Percentiles rank a stretch among this genome's conserved stretches.
Conservation (phyloP, 2,888 invertebrate species). For the Orthosia incerta region DNA sequence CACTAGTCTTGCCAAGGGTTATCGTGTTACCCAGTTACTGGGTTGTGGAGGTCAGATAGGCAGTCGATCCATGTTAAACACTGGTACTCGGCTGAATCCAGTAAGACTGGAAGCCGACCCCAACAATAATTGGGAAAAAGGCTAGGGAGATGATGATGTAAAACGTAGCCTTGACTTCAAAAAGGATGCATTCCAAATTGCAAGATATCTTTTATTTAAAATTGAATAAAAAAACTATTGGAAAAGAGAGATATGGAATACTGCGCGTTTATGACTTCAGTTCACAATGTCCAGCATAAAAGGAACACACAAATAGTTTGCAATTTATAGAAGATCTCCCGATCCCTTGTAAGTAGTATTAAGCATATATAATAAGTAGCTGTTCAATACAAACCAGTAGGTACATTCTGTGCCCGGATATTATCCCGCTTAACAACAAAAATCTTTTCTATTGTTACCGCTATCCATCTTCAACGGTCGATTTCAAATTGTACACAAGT, state of each 20-base stretch:
- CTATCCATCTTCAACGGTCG: slow-evolving; percentile 9
- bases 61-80: too few relatives aligned
- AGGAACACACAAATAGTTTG: background rate
- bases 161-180: background rate
- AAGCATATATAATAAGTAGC: too few relatives aligned
- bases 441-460: slow-evolving; percentile 5
- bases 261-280: background rate
- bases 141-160: too few relatives aligned
- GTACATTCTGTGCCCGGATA: background rate
- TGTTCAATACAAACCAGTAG: background rate
- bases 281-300: background rate
- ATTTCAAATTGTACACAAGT: slow-evolving; percentile 39
- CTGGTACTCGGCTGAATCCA: too few relatives aligned
- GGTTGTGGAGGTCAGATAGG: too few relatives aligned
- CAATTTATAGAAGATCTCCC: background rate
- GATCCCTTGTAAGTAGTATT: background rate
- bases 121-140: too few relatives aligned
- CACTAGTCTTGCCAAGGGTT: too few relatives aligned
- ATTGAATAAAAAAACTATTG: background rate
- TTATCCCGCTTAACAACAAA: background rate
- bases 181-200: too few relatives aligned
- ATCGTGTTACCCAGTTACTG: too few relatives aligned
- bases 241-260: background rate
- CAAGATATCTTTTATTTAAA: too few relatives aligned
- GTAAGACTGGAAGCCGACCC: too few relatives aligned